Base-by-base conservation (phyloP, 2,888 invertebrate genomes). In the Tachystola acroxantha region DNA sequence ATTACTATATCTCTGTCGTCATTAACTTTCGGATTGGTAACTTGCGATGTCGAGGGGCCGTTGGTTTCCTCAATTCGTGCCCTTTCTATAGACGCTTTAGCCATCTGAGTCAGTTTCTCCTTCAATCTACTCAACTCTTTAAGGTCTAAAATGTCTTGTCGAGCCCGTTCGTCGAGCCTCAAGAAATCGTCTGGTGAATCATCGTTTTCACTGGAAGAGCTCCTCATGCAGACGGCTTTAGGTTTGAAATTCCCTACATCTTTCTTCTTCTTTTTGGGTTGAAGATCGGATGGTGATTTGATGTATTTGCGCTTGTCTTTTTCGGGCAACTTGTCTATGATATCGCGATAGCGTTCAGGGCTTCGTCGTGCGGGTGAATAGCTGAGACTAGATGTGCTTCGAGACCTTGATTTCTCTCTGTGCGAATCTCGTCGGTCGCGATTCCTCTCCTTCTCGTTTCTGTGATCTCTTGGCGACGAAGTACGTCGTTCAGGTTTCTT, bases 101-200 rank as follows among this genome's bases (percentile, higher is more conserved):
- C 94, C 71, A 94, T 93, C 43, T 43, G 92, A 88, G 37, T 93
- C 89, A 64, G 90, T 70, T 46, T 91, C 90, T 50, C 90, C 57
- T 93, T 91, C 44, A 94, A 71, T 58, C 91, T 90, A 54, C 89
- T 88, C 46, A 93, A 65, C 57, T 94, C 94, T 52, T 90, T 91
- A 14, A 68, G 55, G 46, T 91, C 89, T 33, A 90, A 82, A 34
- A 90, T 90, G 25, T 91, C 89, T 39, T 89, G 90, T 0, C 76
- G 61, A 10, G 64, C 71, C 10, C 70, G 54, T 32, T 89, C 89
- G 40, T 90, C 90, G 13, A 81, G 46, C 10, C 78, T 77, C 1
- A 88, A 56, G 19, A 88, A 82, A 30, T 89, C 90, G 7, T 88
- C 89, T n/a, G 85, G 89, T 0, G 86, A 82, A 27, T 88, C 88